phyloP scores from a whole-genome alignment of 2,797 vertebrate species.

The Botia almorhae region DNA sequence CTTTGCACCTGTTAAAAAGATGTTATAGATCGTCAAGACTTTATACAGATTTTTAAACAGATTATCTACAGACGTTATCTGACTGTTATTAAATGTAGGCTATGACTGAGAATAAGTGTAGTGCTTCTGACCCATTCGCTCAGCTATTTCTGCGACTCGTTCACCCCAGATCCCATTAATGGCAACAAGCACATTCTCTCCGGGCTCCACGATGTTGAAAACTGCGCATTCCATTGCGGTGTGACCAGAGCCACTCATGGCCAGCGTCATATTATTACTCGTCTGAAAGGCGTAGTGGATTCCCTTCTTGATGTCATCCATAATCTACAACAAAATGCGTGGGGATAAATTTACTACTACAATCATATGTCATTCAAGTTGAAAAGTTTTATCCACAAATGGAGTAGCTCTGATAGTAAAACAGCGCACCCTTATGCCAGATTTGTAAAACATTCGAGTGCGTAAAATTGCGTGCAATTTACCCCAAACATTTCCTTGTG shows the following conservation, averaged over 20 bases:
- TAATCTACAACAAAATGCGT: constrained; percentile 78
- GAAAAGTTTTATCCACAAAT: background rate
- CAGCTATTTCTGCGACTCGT: constrained; percentile 84
- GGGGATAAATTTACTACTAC: background rate
- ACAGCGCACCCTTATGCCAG: too few species aligned
- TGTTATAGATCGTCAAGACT: background rate
- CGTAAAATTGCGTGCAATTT: constrained; percentile 58
- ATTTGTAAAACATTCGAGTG: background rate
- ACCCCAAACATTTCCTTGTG: constrained; percentile 91
- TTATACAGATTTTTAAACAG: background rate
- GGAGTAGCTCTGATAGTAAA: background rate
- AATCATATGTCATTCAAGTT: background rate
- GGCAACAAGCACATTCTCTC: constrained; percentile 84
- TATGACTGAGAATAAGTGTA: background rate
- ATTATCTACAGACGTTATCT: background rate
- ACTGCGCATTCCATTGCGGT: constrained; percentile 92
- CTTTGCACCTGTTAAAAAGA: constrained; percentile 79
- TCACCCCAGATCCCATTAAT: constrained; percentile 93
- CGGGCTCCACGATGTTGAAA: constrained; percentile 85
- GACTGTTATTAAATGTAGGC: background rate
- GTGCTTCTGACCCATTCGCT: constrained; percentile 84
- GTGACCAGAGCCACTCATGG: constrained; percentile 90
- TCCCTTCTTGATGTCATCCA: constrained; percentile 93
- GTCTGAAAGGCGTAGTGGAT: constrained; percentile 96
- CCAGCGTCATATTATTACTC: constrained; percentile 84